These are phyloP conservation scores for Atherix ibis DNA, from an alignment of 2,888 invertebrate species.

Conservation along the genomic window DNA sequence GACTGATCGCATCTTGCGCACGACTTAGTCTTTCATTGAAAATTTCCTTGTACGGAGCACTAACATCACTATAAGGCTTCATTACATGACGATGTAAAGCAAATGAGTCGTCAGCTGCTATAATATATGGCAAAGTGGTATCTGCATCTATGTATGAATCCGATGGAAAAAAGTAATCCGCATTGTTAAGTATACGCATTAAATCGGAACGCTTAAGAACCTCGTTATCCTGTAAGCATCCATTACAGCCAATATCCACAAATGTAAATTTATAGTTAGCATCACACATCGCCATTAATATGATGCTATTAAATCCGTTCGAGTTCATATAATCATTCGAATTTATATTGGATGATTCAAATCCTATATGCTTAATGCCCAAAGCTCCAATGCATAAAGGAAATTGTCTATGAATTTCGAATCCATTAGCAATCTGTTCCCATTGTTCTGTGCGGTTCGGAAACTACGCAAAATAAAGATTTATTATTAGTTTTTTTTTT, in stretches of 20 bases:
- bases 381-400: no score
- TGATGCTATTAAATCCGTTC: constrained; percentile 10
- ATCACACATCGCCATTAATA: constrained; percentile 10
- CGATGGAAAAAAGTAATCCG: constrained; percentile 6
- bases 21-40: background rate
- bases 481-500: no score
- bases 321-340: no score
- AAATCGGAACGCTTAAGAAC: constrained; percentile 6
- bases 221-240: constrained; percentile 5
- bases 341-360: no score
- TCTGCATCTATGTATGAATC: constrained; percentile 8
- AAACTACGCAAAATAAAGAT: no score
- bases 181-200: constrained; percentile 7
- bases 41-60: background rate
- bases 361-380: no score
- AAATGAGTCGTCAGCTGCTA: constrained; percentile 12
- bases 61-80: constrained; percentile 9
- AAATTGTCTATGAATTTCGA: no score
- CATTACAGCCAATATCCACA: constrained; percentile 12
- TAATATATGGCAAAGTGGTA: constrained; percentile 8
- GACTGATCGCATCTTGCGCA: background rate
- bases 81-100: constrained; percentile 10
- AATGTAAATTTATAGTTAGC: constrained; percentile 9
- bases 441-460: no score
- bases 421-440: no score